Conservation (phyloP, 2,113 vertebrate species). For the Grus americana region DNA sequence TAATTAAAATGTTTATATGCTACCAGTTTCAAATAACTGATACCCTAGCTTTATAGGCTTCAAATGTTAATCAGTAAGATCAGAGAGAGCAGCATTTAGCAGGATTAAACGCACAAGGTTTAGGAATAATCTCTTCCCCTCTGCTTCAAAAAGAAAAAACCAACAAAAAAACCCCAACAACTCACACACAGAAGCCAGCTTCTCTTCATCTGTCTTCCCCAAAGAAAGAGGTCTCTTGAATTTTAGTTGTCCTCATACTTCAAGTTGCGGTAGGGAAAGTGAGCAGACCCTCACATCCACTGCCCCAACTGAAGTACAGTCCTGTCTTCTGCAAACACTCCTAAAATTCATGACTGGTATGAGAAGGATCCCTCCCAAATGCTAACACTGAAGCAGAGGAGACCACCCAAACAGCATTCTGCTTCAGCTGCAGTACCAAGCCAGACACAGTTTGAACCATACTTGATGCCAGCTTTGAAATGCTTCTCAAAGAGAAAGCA, state of each 20-base stretch:
- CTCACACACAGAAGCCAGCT: neutral
- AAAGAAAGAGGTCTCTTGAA: neutral
- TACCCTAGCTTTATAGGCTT: slow-evolving; percentile 18
- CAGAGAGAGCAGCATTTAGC: slow-evolving; percentile 34
- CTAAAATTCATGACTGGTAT: neutral
- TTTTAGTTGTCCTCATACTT: neutral
- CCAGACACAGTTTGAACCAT: neutral
- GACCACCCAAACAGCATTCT: slow-evolving; percentile 15
- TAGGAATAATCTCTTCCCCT: neutral
- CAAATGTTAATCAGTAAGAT: slow-evolving; percentile 53
- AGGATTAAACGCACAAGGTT: slow-evolving; percentile 59
- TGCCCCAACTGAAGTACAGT: neutral
- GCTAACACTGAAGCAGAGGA: neutral
- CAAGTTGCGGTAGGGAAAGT: neutral
- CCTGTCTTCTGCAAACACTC: neutral
- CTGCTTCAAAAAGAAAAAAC: neutral
- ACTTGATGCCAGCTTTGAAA: neutral
- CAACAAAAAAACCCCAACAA: too few species aligned
- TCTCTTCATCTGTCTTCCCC: neutral
- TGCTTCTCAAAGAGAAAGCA: neutral
- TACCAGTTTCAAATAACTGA: slow-evolving; percentile 38
- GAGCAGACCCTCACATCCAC: neutral
- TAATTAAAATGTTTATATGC: slow-evolving; percentile 31
- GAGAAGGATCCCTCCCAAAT: neutral
- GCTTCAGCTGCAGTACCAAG: neutral